Evolutionary conservation across 2,888 invertebrate species (phyloP), one percentile per base, ranked within the genome.

Genomic region (Sinohyriopsis cumingii): DNA sequence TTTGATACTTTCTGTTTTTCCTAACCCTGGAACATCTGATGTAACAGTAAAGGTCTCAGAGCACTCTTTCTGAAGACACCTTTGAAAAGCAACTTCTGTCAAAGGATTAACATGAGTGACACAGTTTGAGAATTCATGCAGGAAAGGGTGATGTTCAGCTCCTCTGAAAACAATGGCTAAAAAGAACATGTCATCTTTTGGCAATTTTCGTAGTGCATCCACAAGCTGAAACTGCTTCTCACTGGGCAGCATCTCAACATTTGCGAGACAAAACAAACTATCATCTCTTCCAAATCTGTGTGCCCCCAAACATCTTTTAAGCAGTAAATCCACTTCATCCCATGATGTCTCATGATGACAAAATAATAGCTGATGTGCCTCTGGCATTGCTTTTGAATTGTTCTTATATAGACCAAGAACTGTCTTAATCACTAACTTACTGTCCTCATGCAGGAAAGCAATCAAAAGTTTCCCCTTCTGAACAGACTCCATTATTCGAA

Each of bases 141-240:
- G 61, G 67, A 83, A 78, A 9, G 78, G 71, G 22, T 82, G 79
- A 57, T 76, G 79, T n/a, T 56, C 65, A 15, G 74, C 69, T 6
- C 82, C 83, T 67, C 75, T 69, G 64, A 77, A 83, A 15, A 82
- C 68, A 7, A 83, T 33, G 20, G 77, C 71, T n/a, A 83, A 62
- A 15, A 71, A 59, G 64, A 59, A 76, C 1, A 63, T 55, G 24
- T 24, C 18, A 3, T 69, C 45, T 28, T 60, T 59, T 5, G 60
- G 55, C 4, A 78, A 57, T 20, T 69, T 57, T 5, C 64, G 28
- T 2, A 83, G 62, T 56, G 54, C 25, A 53, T 79, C 77, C 4
- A 80, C 79, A 62, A 83, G 69, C 53, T 59, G 66, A 53, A 77
- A 78, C 57, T 81, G 81, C 9, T 79, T 33, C 59, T 80, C 79